Evolutionary conservation across 2,113 vertebrate species (phyloP).

Genomic region (Archilochus colubris): DNA sequence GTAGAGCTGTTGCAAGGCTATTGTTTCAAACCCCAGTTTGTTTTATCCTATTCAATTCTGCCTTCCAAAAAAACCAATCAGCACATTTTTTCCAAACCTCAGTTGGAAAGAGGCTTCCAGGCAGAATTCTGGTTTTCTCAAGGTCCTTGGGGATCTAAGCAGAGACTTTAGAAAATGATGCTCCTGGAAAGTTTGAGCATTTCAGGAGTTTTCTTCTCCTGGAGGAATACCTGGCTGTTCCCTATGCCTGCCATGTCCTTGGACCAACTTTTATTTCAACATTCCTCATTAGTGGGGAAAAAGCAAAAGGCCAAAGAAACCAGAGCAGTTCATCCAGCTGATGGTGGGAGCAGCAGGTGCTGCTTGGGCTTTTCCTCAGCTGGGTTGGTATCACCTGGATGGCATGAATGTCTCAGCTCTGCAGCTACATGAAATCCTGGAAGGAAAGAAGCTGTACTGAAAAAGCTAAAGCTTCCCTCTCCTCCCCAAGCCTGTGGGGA

Average conservation of each 20-base stretch:
- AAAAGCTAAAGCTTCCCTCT: not conserved
- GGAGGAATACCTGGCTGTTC: not conserved
- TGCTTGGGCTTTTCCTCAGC: not conserved
- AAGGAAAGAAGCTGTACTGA: not conserved
- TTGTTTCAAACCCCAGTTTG: not conserved
- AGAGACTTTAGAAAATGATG: not conserved
- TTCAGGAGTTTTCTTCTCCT: not conserved
- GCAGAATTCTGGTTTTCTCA: fast-evolving
- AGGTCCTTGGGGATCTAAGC: not conserved
- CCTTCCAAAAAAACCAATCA: not conserved
- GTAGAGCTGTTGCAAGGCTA: fast-evolving
- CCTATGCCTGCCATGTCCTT: fast-evolving
- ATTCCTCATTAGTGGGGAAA: not conserved
- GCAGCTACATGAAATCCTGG: not conserved
- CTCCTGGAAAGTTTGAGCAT: not conserved
- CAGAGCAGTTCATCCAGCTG: not conserved
- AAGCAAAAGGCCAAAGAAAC: not conserved
- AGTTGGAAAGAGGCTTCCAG: not conserved
- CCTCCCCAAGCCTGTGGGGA: too few species aligned
- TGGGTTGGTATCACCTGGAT: not conserved
- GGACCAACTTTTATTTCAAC: not conserved
- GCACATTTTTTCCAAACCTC: not conserved
- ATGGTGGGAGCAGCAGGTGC: not conserved
- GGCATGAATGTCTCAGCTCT: not conserved
- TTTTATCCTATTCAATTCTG: not conserved